phyloP scores from a whole-genome alignment of 2,113 vertebrate species.

The Desmodus rotundus region DNA sequence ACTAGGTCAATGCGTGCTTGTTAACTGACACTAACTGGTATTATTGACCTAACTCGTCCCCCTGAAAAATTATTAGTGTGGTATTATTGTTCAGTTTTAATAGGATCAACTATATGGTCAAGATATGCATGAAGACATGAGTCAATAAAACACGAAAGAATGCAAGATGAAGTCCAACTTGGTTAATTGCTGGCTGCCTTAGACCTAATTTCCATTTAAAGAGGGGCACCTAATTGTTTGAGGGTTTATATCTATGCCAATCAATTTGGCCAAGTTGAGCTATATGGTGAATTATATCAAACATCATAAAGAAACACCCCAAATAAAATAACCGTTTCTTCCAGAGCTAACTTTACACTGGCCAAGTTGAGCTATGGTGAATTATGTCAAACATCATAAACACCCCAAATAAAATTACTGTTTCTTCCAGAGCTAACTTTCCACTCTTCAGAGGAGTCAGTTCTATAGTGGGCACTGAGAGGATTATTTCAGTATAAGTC shows the following conservation, averaged over 20 bases:
- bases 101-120: neutral
- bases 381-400: neutral
- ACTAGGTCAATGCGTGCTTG: neutral
- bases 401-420: neutral
- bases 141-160: neutral
- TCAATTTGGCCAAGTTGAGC: neutral
- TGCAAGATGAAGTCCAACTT: neutral
- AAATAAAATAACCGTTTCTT: no score
- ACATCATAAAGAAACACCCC: no score
- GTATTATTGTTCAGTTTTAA: constrained; percentile 12
- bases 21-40: neutral
- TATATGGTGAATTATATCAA: neutral
- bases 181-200: neutral
- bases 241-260: neutral
- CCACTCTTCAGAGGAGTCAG: neutral
- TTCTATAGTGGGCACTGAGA: neutral
- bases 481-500: neutral
- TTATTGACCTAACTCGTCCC: neutral
- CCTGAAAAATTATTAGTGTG: neutral
- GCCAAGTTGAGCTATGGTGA: neutral
- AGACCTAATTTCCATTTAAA: neutral
- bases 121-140: neutral
- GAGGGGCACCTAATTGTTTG: neutral
- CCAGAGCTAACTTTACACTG: no score
- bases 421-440: neutral